Percentiles rank a stretch among this genome's conserved stretches.
phyloP scores from a whole-genome alignment of 2,888 invertebrate genomes.

The Horisme vitalbata region DNA sequence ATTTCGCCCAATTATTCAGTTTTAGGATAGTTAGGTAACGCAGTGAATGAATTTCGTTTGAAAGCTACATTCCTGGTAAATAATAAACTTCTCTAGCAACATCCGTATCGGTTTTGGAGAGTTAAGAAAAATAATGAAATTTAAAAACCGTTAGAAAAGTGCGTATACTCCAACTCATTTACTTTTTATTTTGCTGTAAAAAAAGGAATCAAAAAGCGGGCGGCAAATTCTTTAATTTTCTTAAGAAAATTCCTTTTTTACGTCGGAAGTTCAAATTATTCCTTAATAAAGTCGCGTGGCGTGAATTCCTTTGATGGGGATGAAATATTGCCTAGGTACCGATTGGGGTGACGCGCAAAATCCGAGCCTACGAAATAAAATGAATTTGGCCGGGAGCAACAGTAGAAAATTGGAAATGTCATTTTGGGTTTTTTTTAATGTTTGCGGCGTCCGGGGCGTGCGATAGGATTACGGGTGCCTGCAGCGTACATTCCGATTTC shows the following conservation, averaged over 20 bases:
- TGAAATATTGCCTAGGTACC: conserved; percentile 71
- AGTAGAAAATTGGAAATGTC: conserved; percentile 84
- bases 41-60: too few relatives aligned
- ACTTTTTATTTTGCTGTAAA: conserved; percentile 55
- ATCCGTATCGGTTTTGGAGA: conserved; percentile 35
- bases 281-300: conserved; percentile 68
- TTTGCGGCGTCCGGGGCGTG: conserved; percentile 67
- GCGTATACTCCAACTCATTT: conserved; percentile 54
- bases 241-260: conserved; percentile 61
- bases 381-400: conserved; percentile 76
- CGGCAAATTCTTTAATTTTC: conserved; percentile 69
- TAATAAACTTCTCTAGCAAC: conserved; percentile 46
- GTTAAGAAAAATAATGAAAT: conserved; percentile 50
- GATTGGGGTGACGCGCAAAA: conserved; percentile 64
- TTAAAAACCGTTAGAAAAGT: conserved; percentile 37
- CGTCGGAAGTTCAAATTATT: conserved; percentile 65
- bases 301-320: conserved; percentile 73
- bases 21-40: too few relatives aligned
- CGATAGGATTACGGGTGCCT: conserved; percentile 68
- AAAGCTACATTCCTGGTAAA: conserved; percentile 39
- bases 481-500: conserved; percentile 52
- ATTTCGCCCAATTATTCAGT: too few relatives aligned
- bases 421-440: conserved; percentile 83
- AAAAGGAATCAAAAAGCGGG: conserved; percentile 60
- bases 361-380: conserved; percentile 77